These are phyloP conservation scores for Pygathrix nemaeus DNA, from an alignment of 2,113 vertebrate species.

Conservation along the genomic window DNA sequence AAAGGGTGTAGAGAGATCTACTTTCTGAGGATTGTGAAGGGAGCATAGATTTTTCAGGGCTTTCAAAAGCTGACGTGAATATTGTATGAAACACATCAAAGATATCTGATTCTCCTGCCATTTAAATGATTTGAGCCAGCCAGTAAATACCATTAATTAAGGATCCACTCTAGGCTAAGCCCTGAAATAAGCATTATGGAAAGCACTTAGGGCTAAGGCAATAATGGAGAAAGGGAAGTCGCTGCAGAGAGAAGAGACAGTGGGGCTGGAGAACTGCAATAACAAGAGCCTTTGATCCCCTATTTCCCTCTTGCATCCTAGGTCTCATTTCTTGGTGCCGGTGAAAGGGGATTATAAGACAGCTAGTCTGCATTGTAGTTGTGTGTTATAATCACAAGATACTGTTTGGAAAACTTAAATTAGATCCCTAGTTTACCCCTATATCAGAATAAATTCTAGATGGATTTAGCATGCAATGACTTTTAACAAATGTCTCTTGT, in stretches of 20 bases:
- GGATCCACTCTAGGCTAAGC: slow-evolving; percentile 20
- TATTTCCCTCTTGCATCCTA: background rate
- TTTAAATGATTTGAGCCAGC: slow-evolving; percentile 28
- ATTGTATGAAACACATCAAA: slow-evolving; percentile 31
- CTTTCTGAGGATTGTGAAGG: background rate
- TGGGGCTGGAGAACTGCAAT: background rate
- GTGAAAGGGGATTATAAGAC: background rate
- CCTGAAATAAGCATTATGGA: slow-evolving; percentile 43
- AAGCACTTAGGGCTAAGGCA: slow-evolving; percentile 52
- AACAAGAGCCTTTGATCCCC: background rate
- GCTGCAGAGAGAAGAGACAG: background rate
- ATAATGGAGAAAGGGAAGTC: slow-evolving; percentile 43
- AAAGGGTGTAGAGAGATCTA: background rate
- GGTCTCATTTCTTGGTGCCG: background rate
- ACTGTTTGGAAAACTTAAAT: slow-evolving; percentile 31
- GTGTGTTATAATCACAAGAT: background rate
- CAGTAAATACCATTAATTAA: slow-evolving; percentile 64
- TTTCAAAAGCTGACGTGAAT: slow-evolving; percentile 27
- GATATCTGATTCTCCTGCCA: slow-evolving; percentile 22
- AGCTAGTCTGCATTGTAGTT: background rate
- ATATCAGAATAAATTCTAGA: slow-evolving; percentile 39
- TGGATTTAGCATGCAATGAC: slow-evolving; percentile 10
- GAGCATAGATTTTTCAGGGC: background rate
- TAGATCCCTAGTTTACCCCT: background rate
- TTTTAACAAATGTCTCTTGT: slow-evolving; percentile 28